Evolutionary conservation across 1,140 invertebrate genomes (phyloP).

Genomic region (Dendrolimus punctatus): DNA sequence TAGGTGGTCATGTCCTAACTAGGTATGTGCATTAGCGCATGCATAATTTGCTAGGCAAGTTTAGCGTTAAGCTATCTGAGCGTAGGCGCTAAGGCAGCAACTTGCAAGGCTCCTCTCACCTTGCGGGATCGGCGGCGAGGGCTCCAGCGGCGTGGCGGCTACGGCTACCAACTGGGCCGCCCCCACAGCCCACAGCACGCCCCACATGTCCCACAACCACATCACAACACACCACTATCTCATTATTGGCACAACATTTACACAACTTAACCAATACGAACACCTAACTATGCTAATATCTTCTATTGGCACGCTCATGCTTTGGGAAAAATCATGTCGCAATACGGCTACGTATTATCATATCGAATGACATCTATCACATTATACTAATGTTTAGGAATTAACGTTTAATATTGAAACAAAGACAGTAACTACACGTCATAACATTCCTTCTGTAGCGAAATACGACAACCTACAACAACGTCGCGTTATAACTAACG

Average conservation of each 20-base stretch:
- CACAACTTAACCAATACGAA: slow-evolving; percentile 65
- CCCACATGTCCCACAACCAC: slow-evolving; percentile 69
- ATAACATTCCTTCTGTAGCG: slow-evolving; percentile 54
- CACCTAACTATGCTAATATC: slow-evolving; percentile 63
- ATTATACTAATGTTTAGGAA: slow-evolving; percentile 38
- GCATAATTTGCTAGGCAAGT: slow-evolving; percentile 26
- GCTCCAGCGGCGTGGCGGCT: slow-evolving; percentile 50
- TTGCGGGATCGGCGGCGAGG: slow-evolving; percentile 43
- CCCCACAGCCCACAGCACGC: slow-evolving; percentile 54
- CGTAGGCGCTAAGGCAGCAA: slow-evolving; percentile 44
- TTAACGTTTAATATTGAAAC: slow-evolving; percentile 49
- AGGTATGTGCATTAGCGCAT: slow-evolving; percentile 24
- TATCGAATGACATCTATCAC: slow-evolving; percentile 36
- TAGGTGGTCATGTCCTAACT: neutral
- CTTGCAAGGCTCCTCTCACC: slow-evolving; percentile 39
- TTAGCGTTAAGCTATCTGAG: slow-evolving; percentile 9
- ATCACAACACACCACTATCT: slow-evolving; percentile 71
- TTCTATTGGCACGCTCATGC: slow-evolving; percentile 67
- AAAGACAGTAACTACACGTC: slow-evolving; percentile 67
- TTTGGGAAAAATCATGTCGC: slow-evolving; percentile 57
- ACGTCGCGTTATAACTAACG: slow-evolving; percentile 4
- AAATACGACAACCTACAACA: slow-evolving; percentile 16
- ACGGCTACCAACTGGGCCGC: slow-evolving; percentile 43
- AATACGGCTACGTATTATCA: slow-evolving; percentile 28
- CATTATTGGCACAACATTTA: slow-evolving; percentile 69